Evolutionary conservation across 2,888 invertebrate genomes (phyloP).

Genomic region (Mesochorus sp.): DNA sequence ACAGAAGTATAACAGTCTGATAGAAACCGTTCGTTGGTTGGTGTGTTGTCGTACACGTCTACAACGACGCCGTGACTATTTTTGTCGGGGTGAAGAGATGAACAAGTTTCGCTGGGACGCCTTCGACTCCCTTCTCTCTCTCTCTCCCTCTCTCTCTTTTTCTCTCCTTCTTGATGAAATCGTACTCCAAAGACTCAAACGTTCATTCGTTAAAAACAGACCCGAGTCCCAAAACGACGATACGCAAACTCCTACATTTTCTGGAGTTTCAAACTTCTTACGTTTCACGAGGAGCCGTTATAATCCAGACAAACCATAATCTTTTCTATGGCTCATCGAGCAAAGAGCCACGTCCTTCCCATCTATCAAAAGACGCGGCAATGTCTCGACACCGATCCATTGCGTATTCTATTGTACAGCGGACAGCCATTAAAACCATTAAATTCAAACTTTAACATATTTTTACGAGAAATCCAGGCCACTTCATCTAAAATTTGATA

Average conservation of each 20-base stretch:
- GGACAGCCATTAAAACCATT: no score
- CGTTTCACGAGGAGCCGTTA: conserved; percentile 26
- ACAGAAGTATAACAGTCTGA: background rate
- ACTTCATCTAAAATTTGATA: no score
- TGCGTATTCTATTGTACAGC: no score
- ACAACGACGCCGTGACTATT: conserved; percentile 53
- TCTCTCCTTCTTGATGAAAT: conserved; percentile 43
- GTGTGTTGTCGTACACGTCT: background rate
- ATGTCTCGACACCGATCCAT: no score
- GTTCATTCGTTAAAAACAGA: conserved; percentile 16
- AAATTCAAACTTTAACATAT: no score
- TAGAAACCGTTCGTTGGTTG: background rate
- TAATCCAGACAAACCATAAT: background rate
- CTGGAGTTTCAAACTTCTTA: conserved; percentile 45
- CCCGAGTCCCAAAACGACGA: conserved; percentile 21
- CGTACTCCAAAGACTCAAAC: conserved; percentile 33
- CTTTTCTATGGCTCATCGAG: background rate
- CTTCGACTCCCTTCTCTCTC: conserved; percentile 3
- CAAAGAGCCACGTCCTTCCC: no score
- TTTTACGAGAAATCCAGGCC: no score
- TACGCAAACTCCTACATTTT: conserved; percentile 32
- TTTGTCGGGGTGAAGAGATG: conserved; percentile 59
- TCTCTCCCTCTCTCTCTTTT: background rate
- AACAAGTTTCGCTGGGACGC: conserved; percentile 54
- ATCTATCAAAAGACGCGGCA: no score